Evolutionary conservation across 2,888 invertebrate genomes (phyloP).

Genomic region (Ptychoptera albimana): DNA sequence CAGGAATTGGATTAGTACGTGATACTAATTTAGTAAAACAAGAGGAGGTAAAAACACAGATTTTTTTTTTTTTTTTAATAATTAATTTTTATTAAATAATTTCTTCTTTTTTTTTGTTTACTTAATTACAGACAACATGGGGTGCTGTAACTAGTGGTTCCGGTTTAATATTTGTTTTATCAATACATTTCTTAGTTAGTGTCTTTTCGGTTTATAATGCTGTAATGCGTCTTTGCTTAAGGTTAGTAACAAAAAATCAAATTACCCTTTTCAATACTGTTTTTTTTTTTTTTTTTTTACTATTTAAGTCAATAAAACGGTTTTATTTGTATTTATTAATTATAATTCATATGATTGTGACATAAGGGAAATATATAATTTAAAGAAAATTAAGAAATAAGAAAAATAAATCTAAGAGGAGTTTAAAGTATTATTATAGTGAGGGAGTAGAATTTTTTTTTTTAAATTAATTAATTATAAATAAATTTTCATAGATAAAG

Average conservation of each 20-base stretch:
- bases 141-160: slow-evolving; percentile 26
- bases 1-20: slow-evolving; percentile 27
- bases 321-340: background rate
- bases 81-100: background rate
- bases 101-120: background rate
- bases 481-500: no score
- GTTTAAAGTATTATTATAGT: no score
- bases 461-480: no score
- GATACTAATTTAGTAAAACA: slow-evolving; percentile 25
- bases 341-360: background rate
- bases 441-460: no score
- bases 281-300: background rate
- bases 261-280: no score
- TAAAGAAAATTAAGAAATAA: slow-evolving; percentile 2
- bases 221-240: slow-evolving; percentile 25
- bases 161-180: slow-evolving; percentile 24
- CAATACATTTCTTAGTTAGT: slow-evolving; percentile 26
- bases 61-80: background rate
- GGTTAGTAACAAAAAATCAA: no score
- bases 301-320: background rate
- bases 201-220: slow-evolving; percentile 28
- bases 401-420: no score
- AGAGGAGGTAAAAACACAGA: slow-evolving; percentile 11
- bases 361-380: no score
- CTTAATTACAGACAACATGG: slow-evolving; percentile 16